These are phyloP conservation scores for Chaetodon auriga DNA, from an alignment of 2,113 vertebrate species.

Conservation along the genomic window DNA sequence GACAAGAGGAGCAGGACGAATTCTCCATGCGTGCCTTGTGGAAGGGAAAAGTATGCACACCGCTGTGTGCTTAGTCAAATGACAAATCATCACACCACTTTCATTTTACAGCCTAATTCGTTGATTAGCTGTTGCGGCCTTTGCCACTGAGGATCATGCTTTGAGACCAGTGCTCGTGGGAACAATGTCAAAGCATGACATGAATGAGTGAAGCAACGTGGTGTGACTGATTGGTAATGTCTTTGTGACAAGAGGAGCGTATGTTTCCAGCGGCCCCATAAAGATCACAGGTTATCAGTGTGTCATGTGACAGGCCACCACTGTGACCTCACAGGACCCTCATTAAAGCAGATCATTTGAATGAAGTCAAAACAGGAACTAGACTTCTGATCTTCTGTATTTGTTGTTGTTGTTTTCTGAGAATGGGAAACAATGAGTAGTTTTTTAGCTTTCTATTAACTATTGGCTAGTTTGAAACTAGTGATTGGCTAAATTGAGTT, in stretches of 20 bases:
- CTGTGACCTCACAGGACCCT: conserved; percentile 11
- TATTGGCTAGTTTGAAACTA: background rate
- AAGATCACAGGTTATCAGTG: background rate
- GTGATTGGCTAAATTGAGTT: background rate
- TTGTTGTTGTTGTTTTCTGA: background rate
- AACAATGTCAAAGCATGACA: background rate
- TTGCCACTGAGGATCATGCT: background rate
- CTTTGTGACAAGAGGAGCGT: background rate
- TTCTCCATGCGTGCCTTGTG: conserved; percentile 30
- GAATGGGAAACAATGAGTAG: background rate
- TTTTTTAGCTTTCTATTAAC: background rate
- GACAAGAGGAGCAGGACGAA: background rate
- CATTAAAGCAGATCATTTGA: background rate
- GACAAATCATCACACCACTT: background rate
- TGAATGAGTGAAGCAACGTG: background rate
- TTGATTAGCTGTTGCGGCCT: background rate
- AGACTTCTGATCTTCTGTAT: background rate
- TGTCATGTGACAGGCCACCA: conserved; percentile 14
- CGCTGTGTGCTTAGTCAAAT: conserved; percentile 6
- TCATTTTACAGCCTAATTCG: conserved; percentile 22
- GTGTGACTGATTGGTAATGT: background rate
- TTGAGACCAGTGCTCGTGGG: background rate
- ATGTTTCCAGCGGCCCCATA: background rate
- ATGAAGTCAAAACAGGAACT: background rate
- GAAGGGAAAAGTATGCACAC: conserved; percentile 15